Conservation (phyloP, 2,888 invertebrate species). For the Trachelus iudaicus region DNA sequence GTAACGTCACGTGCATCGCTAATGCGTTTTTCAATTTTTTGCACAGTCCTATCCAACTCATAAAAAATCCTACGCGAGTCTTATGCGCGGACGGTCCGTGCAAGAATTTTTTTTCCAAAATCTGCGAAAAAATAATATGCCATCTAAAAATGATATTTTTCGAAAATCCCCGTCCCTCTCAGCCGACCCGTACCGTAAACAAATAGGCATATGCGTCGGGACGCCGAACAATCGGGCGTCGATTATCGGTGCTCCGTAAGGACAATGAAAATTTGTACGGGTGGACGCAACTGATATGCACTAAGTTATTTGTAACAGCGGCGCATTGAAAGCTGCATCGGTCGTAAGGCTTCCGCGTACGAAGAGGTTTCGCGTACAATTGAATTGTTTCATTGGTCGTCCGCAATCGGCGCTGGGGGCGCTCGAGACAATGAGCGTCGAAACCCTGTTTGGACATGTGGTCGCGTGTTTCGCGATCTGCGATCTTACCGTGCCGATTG, state of each 20-base stretch:
- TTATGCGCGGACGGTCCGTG: too few relatives aligned
- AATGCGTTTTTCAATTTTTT: conserved; percentile 41
- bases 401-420: neutral
- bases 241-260: conserved; percentile 27
- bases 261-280: conserved; percentile 14
- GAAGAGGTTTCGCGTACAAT: neutral
- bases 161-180: too few relatives aligned
- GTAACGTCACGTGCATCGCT: conserved; percentile 52
- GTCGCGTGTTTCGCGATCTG: conserved; percentile 13
- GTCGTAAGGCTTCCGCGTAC: neutral
- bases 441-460: conserved; percentile 37
- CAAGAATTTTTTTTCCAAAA: too few relatives aligned
- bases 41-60: neutral
- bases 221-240: conserved; percentile 36
- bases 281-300: conserved; percentile 20
- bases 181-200: neutral
- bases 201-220: conserved; percentile 28
- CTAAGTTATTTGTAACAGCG: conserved; percentile 30
- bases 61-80: too few relatives aligned
- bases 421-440: too few relatives aligned
- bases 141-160: too few relatives aligned
- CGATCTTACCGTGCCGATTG: conserved; percentile 41
- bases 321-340: conserved; percentile 16
- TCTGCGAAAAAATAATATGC: too few relatives aligned
- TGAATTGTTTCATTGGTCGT: neutral